Percentiles rank a stretch among this genome's conserved stretches.
phyloP scores from a whole-genome alignment of 2,113 vertebrate species.

The Macroglossus sobrinus region DNA sequence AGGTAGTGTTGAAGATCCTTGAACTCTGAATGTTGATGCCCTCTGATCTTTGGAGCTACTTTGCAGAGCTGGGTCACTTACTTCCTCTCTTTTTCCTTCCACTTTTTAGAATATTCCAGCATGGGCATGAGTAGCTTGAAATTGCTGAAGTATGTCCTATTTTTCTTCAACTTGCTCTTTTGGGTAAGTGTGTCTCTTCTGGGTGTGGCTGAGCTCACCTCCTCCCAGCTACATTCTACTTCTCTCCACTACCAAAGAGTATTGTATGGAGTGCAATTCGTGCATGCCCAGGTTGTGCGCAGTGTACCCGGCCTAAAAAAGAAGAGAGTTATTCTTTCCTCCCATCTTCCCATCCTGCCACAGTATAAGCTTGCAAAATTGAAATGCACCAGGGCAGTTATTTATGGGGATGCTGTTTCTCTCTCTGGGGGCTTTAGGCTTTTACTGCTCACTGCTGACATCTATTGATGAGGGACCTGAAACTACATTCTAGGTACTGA shows the following conservation, averaged over 20 bases:
- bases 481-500: background rate
- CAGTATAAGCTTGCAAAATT: background rate
- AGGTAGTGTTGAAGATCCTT: background rate
- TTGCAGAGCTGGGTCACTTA: background rate
- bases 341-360: background rate
- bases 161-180: conserved; percentile 79
- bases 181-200: conserved; percentile 75
- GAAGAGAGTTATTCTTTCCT: background rate
- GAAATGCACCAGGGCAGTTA: background rate
- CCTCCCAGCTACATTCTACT: background rate
- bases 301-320: background rate
- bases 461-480: background rate
- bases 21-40: background rate
- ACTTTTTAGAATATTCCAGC: conserved; percentile 44
- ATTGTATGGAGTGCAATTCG: background rate
- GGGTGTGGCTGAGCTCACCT: background rate
- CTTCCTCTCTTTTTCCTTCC: background rate
- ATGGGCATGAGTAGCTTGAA: conserved; percentile 74
- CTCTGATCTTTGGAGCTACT: background rate
- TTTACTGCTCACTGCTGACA: background rate
- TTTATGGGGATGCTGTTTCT: background rate
- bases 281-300: background rate
- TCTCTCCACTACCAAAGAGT: background rate
- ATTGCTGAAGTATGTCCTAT: conserved; percentile 77
- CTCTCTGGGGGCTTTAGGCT: background rate